Evolutionary conservation across 2,888 invertebrate species (phyloP).

Genomic region (Anoplius nigerrimus): DNA sequence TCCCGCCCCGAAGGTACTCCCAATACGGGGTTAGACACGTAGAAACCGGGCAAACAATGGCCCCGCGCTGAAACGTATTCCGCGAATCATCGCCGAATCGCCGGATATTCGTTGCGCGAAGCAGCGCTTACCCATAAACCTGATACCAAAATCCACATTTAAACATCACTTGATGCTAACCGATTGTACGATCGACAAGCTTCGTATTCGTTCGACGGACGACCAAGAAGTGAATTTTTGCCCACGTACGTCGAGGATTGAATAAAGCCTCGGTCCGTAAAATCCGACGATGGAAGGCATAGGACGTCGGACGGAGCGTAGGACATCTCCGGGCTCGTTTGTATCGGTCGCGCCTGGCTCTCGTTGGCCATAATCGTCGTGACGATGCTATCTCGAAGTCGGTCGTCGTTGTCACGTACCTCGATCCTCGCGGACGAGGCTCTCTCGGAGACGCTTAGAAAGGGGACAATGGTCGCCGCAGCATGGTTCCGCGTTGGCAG

Average conservation of each 20-base stretch:
- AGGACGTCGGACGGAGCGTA: no score
- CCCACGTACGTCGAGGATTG: no score
- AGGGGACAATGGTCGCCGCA: conserved; percentile 43
- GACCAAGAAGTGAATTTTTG: no score
- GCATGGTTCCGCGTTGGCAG: conserved; percentile 36
- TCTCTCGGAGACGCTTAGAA: conserved; percentile 34
- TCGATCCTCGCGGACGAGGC: conserved; percentile 32
- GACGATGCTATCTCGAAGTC: conserved; percentile 49
- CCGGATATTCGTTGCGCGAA: not conserved
- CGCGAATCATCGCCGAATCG: not conserved
- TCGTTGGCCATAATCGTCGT: conserved; percentile 28
- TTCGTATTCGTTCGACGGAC: no score
- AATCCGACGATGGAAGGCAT: no score
- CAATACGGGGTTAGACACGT: conserved; percentile 18
- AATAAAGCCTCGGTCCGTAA: no score
- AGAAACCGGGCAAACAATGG: conserved; percentile 4
- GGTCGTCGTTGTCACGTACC: conserved; percentile 46
- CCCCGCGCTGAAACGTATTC: not conserved
- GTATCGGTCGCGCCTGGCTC: conserved; percentile 28
- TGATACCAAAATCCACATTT: no score
- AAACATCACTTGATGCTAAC: no score
- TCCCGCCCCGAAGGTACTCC: conserved; percentile 26
- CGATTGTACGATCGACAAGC: no score
- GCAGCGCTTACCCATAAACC: no score
- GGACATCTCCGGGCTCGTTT: conserved; percentile 1